phyloP scores from a whole-genome alignment of 2,888 invertebrate genomes.

The Iphiclides podalirius region DNA sequence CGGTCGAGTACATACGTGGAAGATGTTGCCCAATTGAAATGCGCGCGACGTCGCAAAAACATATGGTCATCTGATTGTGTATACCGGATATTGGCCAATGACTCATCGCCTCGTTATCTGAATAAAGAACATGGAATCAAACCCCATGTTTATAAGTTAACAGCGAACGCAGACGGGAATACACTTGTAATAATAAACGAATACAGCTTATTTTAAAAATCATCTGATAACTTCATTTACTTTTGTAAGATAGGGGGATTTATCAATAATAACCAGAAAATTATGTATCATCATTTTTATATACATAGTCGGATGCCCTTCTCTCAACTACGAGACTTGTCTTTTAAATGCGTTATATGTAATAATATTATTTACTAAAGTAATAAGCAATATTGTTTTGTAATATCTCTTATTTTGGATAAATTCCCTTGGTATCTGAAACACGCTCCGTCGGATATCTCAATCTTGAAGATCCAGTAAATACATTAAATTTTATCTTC shows the following conservation, averaged over 20 bases:
- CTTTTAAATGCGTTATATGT: no score
- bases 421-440: not conserved
- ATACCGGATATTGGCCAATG: slow-evolving; percentile 61
- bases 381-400: not conserved
- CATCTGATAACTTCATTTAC: no score
- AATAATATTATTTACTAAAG: no score
- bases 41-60: slow-evolving; percentile 52
- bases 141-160: slow-evolving; percentile 26
- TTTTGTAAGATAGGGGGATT: no score
- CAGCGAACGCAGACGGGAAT: slow-evolving; percentile 2
- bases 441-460: slow-evolving; percentile 5
- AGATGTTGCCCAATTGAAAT: slow-evolving; percentile 58
- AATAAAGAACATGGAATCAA: slow-evolving; percentile 56
- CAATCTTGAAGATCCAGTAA: slow-evolving; percentile 28
- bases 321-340: no score
- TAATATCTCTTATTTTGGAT: not conserved
- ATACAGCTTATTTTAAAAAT: no score
- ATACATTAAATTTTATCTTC: slow-evolving; percentile 55
- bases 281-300: no score
- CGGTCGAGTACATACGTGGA: slow-evolving; percentile 24
- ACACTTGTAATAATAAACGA: not conserved
- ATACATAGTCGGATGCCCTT: no score
- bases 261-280: no score
- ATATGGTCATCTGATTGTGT: slow-evolving; percentile 64
- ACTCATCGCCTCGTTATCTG: slow-evolving; percentile 62